Conservation (phyloP, 2,113 vertebrate species). For the Entosphenus tridentatus region DNA sequence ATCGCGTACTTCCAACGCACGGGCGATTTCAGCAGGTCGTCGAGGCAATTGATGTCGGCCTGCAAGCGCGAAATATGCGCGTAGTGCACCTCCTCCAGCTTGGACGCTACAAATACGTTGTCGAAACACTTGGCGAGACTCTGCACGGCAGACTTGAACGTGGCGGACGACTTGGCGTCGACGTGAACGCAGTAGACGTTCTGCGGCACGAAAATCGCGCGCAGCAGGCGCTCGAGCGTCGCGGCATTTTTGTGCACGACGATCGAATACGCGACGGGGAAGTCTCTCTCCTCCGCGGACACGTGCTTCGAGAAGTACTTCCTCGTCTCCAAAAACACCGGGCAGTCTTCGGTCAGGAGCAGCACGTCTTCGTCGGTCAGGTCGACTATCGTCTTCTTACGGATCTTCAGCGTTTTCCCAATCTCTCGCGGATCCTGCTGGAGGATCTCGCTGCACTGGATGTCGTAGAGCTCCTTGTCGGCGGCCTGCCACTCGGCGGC, state of each 20-base stretch:
- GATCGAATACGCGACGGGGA: slow-evolving; percentile 60
- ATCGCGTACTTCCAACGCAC: slow-evolving; percentile 61
- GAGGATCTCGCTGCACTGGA: slow-evolving; percentile 48
- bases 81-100: slow-evolving; percentile 53
- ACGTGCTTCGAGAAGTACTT: slow-evolving; percentile 28
- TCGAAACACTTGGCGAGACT: slow-evolving; percentile 47
- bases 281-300: slow-evolving; percentile 32
- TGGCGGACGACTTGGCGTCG: slow-evolving; percentile 39
- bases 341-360: slow-evolving; percentile 33
- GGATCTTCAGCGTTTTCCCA: slow-evolving; percentile 48
- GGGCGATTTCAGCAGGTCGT: slow-evolving; percentile 39
- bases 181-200: slow-evolving; percentile 83
- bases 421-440: slow-evolving; percentile 55
- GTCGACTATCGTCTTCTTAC: slow-evolving; percentile 28
- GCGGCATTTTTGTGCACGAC: slow-evolving; percentile 69
- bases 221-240: slow-evolving; percentile 63
- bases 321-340: slow-evolving; percentile 25
- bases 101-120: slow-evolving; percentile 59
- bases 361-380: slow-evolving; percentile 35
- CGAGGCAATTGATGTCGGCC: slow-evolving; percentile 65
- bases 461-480: slow-evolving; percentile 14
- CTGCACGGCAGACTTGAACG: slow-evolving; percentile 41
- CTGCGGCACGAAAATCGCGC: slow-evolving; percentile 37
- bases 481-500: too few species aligned
- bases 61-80: slow-evolving; percentile 57